Evolutionary conservation across 2,888 invertebrate species (phyloP).

Genomic region (Abrostola tripartita): DNA sequence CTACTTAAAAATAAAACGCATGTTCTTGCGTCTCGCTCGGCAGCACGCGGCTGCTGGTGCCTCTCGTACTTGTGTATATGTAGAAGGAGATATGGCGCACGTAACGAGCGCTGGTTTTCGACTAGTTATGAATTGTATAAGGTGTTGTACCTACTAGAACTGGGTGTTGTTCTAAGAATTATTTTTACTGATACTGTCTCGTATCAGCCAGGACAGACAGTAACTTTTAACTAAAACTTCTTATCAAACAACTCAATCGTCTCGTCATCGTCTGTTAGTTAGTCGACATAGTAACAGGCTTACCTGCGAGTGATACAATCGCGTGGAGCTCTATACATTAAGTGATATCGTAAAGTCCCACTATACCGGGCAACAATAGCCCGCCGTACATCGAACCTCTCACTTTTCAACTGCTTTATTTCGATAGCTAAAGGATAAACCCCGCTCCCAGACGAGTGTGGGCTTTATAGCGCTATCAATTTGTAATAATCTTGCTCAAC

Average conservation of each 20-base stretch:
- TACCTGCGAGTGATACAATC: background rate
- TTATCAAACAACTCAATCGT: too few species aligned
- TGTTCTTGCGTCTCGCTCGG: conserved; percentile 20
- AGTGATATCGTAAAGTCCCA: conserved; percentile 22
- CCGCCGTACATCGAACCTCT: background rate
- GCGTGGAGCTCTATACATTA: conserved; percentile 7
- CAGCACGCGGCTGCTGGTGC: background rate
- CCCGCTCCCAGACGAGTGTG: background rate
- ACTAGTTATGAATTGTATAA: too few species aligned
- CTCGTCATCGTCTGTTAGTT: too few species aligned
- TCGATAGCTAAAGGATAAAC: conserved; percentile 19
- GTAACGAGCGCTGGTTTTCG: too few species aligned
- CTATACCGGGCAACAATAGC: conserved; percentile 2
- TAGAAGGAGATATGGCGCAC: too few species aligned
- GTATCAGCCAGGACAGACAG: too few species aligned
- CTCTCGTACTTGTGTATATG: background rate
- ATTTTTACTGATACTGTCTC: too few species aligned
- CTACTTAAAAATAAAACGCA: conserved; percentile 42
- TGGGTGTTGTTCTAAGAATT: too few species aligned
- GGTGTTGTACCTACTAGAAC: too few species aligned
- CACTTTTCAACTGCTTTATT: conserved; percentile 5
- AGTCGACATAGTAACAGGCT: too few species aligned
- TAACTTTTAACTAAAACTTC: too few species aligned
- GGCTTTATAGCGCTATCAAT: conserved; percentile 28
- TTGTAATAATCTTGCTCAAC: conserved; percentile 31